Conservation (phyloP, 1,140 invertebrate genomes). For the Drosophila murphyi region DNA sequence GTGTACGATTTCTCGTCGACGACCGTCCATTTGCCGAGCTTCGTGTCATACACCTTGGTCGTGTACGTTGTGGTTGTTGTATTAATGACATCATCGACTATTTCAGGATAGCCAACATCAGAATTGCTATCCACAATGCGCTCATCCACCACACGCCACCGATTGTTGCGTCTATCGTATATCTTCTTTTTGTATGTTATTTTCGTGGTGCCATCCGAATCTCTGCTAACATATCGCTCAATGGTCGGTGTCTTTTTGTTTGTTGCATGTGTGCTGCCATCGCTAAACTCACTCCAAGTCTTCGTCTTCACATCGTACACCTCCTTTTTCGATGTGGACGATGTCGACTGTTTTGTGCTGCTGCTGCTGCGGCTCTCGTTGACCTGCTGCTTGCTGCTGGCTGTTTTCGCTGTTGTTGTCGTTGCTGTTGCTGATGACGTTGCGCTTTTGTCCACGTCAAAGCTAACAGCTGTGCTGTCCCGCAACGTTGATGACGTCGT, state of each 20-base stretch:
- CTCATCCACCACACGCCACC: conserved; percentile 82
- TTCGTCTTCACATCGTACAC: conserved; percentile 83
- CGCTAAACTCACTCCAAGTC: conserved; percentile 80
- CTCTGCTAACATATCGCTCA: conserved; percentile 81
- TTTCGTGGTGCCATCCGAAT: conserved; percentile 73
- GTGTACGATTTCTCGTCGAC: conserved; percentile 84
- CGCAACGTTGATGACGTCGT: conserved; percentile 44
- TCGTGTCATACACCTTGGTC: conserved; percentile 83
- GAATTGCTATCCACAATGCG: conserved; percentile 73
- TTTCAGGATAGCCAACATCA: conserved; percentile 81
- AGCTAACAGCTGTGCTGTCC: conserved; percentile 58
- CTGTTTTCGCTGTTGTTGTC: conserved; percentile 18
- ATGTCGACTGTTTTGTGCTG: conserved; percentile 58
- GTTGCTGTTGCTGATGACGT: conserved; percentile 38
- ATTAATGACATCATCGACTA: conserved; percentile 84
- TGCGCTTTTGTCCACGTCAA: conserved; percentile 16
- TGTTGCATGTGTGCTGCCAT: conserved; percentile 42
- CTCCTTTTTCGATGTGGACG: conserved; percentile 69
- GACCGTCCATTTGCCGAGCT: conserved; percentile 80
- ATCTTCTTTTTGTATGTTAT: conserved; percentile 84
- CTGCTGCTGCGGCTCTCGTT: conserved; percentile 57
- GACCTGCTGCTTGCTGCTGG: conserved; percentile 50
- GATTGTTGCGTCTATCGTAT: conserved; percentile 78
- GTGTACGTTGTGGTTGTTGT: conserved; percentile 84
- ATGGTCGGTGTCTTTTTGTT: conserved; percentile 74